Evolutionary conservation across 2,113 vertebrate species (phyloP), one percentile per base, ranked within the genome.

Genomic region (Neotoma lepida): DNA sequence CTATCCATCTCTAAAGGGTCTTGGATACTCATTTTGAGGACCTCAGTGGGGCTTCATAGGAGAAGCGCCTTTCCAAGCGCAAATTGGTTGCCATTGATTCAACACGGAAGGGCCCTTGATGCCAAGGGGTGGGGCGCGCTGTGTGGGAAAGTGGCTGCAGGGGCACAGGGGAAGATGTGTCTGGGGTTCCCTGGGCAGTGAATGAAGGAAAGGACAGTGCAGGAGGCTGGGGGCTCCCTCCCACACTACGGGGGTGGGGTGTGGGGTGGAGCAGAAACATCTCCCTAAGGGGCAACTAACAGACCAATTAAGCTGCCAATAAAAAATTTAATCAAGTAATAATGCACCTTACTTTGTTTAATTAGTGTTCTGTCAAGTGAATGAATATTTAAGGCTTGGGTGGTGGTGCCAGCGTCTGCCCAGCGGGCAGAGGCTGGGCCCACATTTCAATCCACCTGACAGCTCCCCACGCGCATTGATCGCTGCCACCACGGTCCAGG

Each of bases 251-350:
- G 78, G 56, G 54, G 56, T 7, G 1, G 81, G 9, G 44, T 56
- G 44, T 63, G 66, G 44, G 93, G 85, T 61, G 88, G 92, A 86
- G 61, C 81, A 92, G 39, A 84, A 95, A 95, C 86, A 95, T 95
- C 82, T 98, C 97, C 98, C 98, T 95, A 94, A 84, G 97, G 98
- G 98, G 96, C 96, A 96, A 97, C 97, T 98, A 98, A 97, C 96
- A 97, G 97, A 97, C 97, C 98, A 98, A 98, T 98, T 98, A 98
- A 98, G 93, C 97, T 98, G 97, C 97, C 98, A 98, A 98, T 98
- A 98, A 98, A 98, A 98, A 98, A 97, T 98, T 98, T 98, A 98
- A 98, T 98, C 97, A 98, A 98, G 98, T 97, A 98, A 98, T 98
- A 98, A 98, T 98, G 98, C 97, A 97, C 98, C 97, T 98, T 98